Evolutionary conservation across 2,113 vertebrate species (phyloP), one percentile per base, ranked within the genome.

Genomic region (Sinocyclocheilus rhinocerous): DNA sequence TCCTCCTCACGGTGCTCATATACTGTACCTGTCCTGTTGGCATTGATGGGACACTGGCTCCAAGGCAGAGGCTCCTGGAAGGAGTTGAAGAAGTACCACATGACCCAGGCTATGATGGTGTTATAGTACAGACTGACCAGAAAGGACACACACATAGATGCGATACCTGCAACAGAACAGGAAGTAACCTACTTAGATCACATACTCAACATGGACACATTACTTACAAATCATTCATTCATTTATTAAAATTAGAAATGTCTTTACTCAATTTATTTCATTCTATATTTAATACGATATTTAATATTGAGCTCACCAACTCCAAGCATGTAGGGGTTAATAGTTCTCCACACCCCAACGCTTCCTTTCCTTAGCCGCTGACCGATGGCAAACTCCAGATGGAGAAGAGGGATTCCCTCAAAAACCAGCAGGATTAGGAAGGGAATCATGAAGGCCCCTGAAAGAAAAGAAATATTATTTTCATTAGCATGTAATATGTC

Each of bases 371-470:
- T 95, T 79, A 99, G 91, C 81, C 97, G 93, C 78, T 99, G 97
- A 5, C 97, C 97, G 2, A 98, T 96, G 61, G 97, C 97, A 83
- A 99, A 98, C 93, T 99, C 97, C 84, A 99, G 94, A 86, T 96
- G 78, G 72, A 99, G 94, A 72, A 99, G 90, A 0, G 97, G 97
- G 26, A 98, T 87, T 5, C 97, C 97, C 89, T 99, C 97, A 84
- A 99, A 88, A 6, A 98, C 94, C 70, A 99, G 92, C 86, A 98
- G 93, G 92, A 99, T 97, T 87, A 99, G 93, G 91, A 98, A 98
- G 0, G 97, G 97, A 65, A 98, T 97, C 96, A 98, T 98, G 84
- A 99, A 98, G 0, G 97, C 97, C 29, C 97, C 97, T 98, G 88
- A 85, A 91, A n/a, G 22, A 70, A 78, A 52, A 48, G 1, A 8